Conservation (phyloP, 1,140 invertebrate genomes). For the Sinonovacula constricta region DNA sequence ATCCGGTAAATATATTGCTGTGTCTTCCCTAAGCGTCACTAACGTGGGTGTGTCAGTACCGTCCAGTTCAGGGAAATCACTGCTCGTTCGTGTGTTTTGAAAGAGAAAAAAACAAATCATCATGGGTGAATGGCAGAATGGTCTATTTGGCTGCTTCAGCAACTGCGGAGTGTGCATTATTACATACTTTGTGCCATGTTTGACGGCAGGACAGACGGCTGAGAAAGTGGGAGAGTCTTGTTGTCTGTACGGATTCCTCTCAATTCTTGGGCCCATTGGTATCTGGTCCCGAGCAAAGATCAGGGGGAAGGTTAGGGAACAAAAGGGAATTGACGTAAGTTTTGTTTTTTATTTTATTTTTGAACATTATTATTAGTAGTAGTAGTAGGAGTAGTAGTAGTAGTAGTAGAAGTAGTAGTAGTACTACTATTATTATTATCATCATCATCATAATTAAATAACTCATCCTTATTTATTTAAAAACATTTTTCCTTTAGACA, state of each 20-base stretch:
- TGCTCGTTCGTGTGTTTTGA: too few species aligned
- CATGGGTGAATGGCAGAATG: conserved; percentile 67
- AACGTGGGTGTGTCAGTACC: too few species aligned
- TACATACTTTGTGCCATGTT: conserved; percentile 71
- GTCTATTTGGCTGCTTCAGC: conserved; percentile 70
- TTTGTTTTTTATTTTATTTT: conserved; percentile 13
- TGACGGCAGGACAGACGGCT: conserved; percentile 69
- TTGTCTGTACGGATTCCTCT: conserved; percentile 62
- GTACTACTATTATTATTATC: too few species aligned
- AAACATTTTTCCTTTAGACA: too few species aligned
- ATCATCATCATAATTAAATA: too few species aligned
- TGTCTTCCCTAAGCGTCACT: too few species aligned
- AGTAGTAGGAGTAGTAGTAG: too few species aligned
- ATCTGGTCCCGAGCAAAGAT: conserved; percentile 53
- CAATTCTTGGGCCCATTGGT: conserved; percentile 42
- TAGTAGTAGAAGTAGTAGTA: conserved; percentile 19
- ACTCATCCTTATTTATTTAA: too few species aligned
- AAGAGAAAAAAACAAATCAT: not conserved
- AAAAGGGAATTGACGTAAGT: conserved; percentile 61
- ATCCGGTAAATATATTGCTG: too few species aligned
- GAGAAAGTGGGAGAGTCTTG: conserved; percentile 71
- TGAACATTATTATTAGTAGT: not conserved
- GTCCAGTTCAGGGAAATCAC: too few species aligned
- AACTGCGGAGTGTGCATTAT: conserved; percentile 69
- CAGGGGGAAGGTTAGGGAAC: conserved; percentile 59